Percentiles rank a stretch among this genome's conserved stretches.
Evolutionary conservation across 2,113 vertebrate genomes (phyloP).

Genomic region (Salvelinus namaycush): DNA sequence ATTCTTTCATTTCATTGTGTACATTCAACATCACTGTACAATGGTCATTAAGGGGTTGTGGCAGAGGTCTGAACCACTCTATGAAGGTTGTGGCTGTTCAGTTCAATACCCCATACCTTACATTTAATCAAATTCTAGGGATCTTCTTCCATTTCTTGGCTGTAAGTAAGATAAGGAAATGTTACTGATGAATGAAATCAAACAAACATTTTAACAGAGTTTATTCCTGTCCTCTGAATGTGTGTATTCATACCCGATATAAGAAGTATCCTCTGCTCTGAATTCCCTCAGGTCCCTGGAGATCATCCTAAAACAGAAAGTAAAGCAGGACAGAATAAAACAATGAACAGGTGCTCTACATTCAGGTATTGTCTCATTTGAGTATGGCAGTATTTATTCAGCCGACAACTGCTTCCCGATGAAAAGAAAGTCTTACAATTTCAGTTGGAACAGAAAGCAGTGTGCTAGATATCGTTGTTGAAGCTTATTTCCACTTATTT

Average conservation of each 20-base stretch:
- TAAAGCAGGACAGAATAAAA: not conserved
- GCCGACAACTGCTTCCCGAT: too few species aligned
- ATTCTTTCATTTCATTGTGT: constrained; percentile 46
- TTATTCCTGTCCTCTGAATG: not conserved
- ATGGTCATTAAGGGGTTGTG: constrained; percentile 9
- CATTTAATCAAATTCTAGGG: constrained; percentile 77
- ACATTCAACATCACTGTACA: constrained; percentile 62
- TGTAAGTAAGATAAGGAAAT: constrained; percentile 66
- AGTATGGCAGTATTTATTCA: not conserved
- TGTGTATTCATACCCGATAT: constrained; percentile 82
- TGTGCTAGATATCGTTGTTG: not conserved
- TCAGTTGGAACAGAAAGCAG: too few species aligned
- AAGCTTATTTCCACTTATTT: not conserved
- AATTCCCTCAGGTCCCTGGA: constrained; percentile 77
- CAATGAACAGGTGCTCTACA: too few species aligned
- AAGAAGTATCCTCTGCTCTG: constrained; percentile 88
- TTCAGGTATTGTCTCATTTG: not conserved
- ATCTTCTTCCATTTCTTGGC: constrained; percentile 95
- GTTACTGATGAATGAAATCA: not conserved
- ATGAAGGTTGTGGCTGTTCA: constrained; percentile 30
- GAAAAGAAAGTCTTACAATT: too few species aligned
- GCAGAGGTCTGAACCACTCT: constrained; percentile 26
- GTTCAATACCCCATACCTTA: constrained; percentile 58
- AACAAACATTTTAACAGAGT: not conserved
- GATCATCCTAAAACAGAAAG: constrained; percentile 72